These are phyloP conservation scores for Drosophila borborema DNA, from an alignment of 2,888 invertebrate genomes.

Conservation along the genomic window DNA sequence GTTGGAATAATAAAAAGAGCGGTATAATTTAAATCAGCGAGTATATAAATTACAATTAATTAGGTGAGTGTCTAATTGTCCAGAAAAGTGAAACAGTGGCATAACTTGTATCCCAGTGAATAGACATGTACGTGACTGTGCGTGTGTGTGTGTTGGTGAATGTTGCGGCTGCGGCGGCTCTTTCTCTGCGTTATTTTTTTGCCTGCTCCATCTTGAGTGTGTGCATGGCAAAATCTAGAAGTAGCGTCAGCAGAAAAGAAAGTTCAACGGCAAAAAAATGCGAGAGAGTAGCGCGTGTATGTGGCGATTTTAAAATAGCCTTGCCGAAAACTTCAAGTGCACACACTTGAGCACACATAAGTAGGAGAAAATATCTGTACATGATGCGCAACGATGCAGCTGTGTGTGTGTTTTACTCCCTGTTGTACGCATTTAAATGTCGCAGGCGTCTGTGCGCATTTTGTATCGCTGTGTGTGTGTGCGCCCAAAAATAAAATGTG, in stretches of 20 bases:
- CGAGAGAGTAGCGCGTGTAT: slow-evolving; percentile 57
- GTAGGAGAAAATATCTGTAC: slow-evolving; percentile 66
- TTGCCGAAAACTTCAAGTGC: slow-evolving; percentile 80
- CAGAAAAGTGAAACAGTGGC: slow-evolving; percentile 18
- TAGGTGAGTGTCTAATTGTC: slow-evolving; percentile 54
- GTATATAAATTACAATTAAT: slow-evolving; percentile 15
- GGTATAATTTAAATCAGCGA: slow-evolving; percentile 34
- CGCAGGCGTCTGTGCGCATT: slow-evolving; percentile 48
- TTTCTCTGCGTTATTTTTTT: slow-evolving; percentile 42
- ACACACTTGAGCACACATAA: slow-evolving; percentile 62
- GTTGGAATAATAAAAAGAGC: slow-evolving; percentile 35
- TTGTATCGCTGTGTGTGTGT: slow-evolving; percentile 5
- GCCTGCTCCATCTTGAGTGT: slow-evolving; percentile 54
- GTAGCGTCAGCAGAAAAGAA: slow-evolving; percentile 78
- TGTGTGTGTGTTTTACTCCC: slow-evolving; percentile 23
- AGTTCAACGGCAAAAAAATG: slow-evolving; percentile 67
- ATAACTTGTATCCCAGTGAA: slow-evolving; percentile 24
- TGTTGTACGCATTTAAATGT: slow-evolving; percentile 60
- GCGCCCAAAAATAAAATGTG: slow-evolving; percentile 73
- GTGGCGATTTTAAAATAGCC: slow-evolving; percentile 76
- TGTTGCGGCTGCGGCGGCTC: slow-evolving; percentile 56
- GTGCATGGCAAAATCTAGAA: slow-evolving; percentile 77
- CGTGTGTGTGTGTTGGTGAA: slow-evolving; percentile 51
- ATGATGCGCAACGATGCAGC: slow-evolving; percentile 41
- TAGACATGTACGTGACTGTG: slow-evolving; percentile 18